Evolutionary conservation across 2,113 vertebrate species (phyloP).

Genomic region (Cheilinus undulatus): DNA sequence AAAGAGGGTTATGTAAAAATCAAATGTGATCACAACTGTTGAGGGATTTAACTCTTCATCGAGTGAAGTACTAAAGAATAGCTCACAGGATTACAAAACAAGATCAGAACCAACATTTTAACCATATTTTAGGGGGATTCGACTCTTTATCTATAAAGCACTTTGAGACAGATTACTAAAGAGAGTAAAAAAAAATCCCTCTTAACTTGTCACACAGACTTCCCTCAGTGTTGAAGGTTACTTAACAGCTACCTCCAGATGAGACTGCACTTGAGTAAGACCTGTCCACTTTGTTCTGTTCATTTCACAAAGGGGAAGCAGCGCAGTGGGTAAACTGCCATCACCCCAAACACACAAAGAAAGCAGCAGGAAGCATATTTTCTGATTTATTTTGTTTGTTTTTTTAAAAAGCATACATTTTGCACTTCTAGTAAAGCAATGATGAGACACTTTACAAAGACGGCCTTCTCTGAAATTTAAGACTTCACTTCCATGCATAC

Average conservation of each 20-base stretch:
- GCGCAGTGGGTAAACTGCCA: constrained; percentile 37
- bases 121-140: background rate
- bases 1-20: constrained; percentile 31
- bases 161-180: constrained; percentile 28
- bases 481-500: constrained; percentile 25
- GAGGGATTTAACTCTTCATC: constrained; percentile 23
- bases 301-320: constrained; percentile 15
- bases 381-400: constrained; percentile 5
- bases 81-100: background rate
- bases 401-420: constrained; percentile 51
- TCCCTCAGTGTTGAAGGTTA: constrained; percentile 47
- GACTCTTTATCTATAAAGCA: constrained; percentile 24
- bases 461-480: background rate
- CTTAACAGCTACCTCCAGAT: constrained; percentile 69
- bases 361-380: constrained; percentile 45
- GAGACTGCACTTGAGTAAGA: constrained; percentile 52
- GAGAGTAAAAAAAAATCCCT: constrained; percentile 6
- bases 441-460: constrained; percentile 69
- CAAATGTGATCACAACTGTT: background rate
- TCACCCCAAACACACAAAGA: constrained; percentile 21
- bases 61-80: constrained; percentile 10
- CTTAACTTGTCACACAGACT: constrained; percentile 7
- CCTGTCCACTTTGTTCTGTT: constrained; percentile 45
- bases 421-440: constrained; percentile 62
- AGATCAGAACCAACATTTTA: background rate